A percentile compares a stretch with the other conserved stretches of the same genome.
These are phyloP conservation scores for Holacanthella duospinosa DNA, from an alignment of 2,888 invertebrate genomes.

Conservation along the genomic window DNA sequence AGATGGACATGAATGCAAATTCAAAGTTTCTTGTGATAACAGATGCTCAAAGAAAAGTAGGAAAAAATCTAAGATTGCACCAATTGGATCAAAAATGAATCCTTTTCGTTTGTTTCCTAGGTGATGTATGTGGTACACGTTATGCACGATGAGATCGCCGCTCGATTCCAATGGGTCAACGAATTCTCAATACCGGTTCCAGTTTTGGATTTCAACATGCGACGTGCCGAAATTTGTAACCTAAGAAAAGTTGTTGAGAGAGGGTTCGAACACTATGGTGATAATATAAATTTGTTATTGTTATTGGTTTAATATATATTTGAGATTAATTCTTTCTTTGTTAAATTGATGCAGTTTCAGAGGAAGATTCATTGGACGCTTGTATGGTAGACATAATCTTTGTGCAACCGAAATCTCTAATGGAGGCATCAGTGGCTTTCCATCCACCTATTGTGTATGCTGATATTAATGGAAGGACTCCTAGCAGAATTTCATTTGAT, in stretches of 20 bases:
- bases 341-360: not conserved
- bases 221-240: slow-evolving; percentile 56
- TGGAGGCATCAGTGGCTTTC: slow-evolving; percentile 62
- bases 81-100: not conserved
- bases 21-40: slow-evolving; percentile 78
- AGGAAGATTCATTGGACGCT: not conserved
- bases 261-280: slow-evolving; percentile 25
- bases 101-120: slow-evolving; percentile 39
- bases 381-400: slow-evolving; percentile 56
- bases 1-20: slow-evolving; percentile 57
- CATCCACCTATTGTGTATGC: slow-evolving; percentile 15
- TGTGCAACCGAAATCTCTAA: slow-evolving; percentile 78
- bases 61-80: slow-evolving; percentile 13
- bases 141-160: slow-evolving; percentile 51
- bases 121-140: slow-evolving; percentile 66
- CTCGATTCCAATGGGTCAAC: slow-evolving; percentile 62
- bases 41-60: slow-evolving; percentile 67
- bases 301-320: too few relatives aligned
- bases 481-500: slow-evolving; percentile 30
- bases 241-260: slow-evolving; percentile 39
- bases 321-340: not conserved
- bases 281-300: not conserved
- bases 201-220: slow-evolving; percentile 77
- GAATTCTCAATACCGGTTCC: slow-evolving; percentile 80
- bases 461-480: slow-evolving; percentile 25